Evolutionary conservation across 1,140 invertebrate species (phyloP).

Genomic region (Ceratina calcarata): DNA sequence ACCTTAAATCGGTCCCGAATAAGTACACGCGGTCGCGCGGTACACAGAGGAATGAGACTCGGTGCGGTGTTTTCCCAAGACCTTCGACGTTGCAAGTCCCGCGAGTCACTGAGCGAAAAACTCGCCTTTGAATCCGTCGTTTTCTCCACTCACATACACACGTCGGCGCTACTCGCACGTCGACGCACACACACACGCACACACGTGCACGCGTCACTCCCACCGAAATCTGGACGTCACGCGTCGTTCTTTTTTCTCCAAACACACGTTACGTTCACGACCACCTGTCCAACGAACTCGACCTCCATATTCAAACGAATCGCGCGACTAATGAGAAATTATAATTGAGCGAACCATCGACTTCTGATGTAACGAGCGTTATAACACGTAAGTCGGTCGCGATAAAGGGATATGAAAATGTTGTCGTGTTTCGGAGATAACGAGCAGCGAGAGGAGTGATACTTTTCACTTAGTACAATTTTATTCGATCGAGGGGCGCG

Average conservation of each 20-base stretch:
- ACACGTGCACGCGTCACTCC: not conserved
- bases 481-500: no score
- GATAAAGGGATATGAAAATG: no score
- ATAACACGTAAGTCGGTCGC: no score
- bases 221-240: constrained; percentile 29
- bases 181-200: not conserved
- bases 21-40: no score
- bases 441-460: no score
- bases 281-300: constrained; percentile 2
- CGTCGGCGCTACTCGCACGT: not conserved
- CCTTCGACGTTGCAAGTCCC: constrained; percentile 31
- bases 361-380: not conserved
- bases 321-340: constrained; percentile 4
- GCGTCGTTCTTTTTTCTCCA: not conserved
- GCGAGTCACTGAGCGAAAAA: constrained; percentile 63
- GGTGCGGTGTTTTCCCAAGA: constrained; percentile 13
- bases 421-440: no score
- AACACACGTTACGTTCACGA: not conserved
- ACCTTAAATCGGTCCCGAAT: not conserved
- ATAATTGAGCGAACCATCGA: not conserved
- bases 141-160: constrained; percentile 21
- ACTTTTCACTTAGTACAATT: no score
- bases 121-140: constrained; percentile 43
- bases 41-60: not conserved
- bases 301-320: not conserved